Evolutionary conservation across 2,888 invertebrate species (phyloP).

Genomic region (Nemotelus nigrinus): DNA sequence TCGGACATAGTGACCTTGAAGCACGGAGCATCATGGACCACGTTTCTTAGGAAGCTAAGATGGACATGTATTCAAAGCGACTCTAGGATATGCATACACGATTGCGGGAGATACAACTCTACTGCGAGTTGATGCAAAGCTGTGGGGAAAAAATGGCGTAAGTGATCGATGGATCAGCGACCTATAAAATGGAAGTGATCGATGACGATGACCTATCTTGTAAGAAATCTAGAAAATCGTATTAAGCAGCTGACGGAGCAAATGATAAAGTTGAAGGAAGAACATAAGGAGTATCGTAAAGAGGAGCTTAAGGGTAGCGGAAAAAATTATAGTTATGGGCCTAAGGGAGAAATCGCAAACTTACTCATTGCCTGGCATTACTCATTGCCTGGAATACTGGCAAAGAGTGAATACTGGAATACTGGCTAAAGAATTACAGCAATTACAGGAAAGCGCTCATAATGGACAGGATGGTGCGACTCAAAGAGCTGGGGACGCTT

Average conservation of each 20-base stretch:
- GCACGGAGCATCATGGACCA: slow-evolving; percentile 73
- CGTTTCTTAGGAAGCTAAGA: slow-evolving; percentile 74
- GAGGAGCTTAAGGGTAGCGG: slow-evolving; percentile 85
- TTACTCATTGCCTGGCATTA: no score
- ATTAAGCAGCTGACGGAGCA: slow-evolving; percentile 72
- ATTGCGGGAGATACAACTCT: slow-evolving; percentile 90
- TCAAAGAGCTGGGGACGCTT: no score
- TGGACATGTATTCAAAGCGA: slow-evolving; percentile 74
- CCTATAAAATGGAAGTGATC: slow-evolving; percentile 59
- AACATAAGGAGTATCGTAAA: slow-evolving; percentile 84
- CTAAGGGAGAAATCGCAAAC: no score
- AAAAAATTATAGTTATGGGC: no score
- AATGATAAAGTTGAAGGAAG: slow-evolving; percentile 78
- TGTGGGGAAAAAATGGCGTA: slow-evolving; percentile 55
- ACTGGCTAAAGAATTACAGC: no score
- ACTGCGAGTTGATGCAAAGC: slow-evolving; percentile 72
- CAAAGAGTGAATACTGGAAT: no score
- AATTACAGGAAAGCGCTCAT: no score
- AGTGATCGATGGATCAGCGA: slow-evolving; percentile 52
- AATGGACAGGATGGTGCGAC: no score
- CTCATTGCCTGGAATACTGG: no score
- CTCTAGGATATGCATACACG: slow-evolving; percentile 80
- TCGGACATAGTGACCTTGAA: slow-evolving; percentile 80
- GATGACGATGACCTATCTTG: slow-evolving; percentile 64
- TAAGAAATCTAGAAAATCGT: slow-evolving; percentile 68